Conservation (phyloP, 2,113 vertebrate genomes). For the Siphamia tubifer region DNA sequence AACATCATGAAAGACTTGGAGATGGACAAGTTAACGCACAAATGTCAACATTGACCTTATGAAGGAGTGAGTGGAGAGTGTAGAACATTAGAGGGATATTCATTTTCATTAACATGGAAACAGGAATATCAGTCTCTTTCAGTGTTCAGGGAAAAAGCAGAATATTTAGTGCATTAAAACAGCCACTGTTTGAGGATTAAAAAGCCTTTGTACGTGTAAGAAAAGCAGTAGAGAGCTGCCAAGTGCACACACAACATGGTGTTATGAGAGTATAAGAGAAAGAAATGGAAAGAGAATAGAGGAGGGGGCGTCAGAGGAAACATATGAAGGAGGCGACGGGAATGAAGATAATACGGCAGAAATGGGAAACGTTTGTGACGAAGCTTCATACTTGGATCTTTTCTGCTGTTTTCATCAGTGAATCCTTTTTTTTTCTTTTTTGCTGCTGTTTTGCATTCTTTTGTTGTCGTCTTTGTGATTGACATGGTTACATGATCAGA, state of each 20-base stretch:
- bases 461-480: not conserved
- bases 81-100: too few species aligned
- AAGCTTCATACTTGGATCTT: not conserved
- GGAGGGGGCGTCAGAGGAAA: not conserved
- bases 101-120: too few species aligned
- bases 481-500: not conserved
- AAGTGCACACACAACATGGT: constrained; percentile 11
- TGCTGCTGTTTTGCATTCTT: not conserved
- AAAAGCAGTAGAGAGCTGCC: constrained; percentile 7
- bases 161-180: too few species aligned
- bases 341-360: not conserved
- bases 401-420: not conserved
- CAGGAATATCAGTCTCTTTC: too few species aligned
- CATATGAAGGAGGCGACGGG: not conserved
- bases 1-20: too few species aligned
- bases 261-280: not conserved
- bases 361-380: not conserved
- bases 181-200: constrained; percentile 41
- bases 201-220: constrained; percentile 18
- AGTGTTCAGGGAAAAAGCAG: too few species aligned
- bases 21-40: too few species aligned
- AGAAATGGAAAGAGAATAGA: not conserved
- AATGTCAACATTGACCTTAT: too few species aligned
- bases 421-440: not conserved
- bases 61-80: too few species aligned